phyloP scores from a whole-genome alignment of 2,888 invertebrate genomes.

The Lithophane leautieri region DNA sequence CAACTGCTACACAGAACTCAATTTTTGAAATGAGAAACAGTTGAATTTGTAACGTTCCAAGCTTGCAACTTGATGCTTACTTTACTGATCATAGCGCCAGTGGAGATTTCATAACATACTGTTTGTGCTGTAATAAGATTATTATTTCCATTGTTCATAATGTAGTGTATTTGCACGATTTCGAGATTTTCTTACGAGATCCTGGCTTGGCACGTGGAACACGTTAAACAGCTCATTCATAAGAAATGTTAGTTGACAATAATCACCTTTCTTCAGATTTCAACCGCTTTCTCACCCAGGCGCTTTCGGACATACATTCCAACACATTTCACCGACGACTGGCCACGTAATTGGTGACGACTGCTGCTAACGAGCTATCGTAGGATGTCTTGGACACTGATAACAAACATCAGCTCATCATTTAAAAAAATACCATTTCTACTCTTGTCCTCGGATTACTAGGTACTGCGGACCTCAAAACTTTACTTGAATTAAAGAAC shows the following conservation, averaged over 20 bases:
- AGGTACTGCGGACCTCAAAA: background rate
- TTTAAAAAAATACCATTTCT: background rate
- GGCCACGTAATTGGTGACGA: background rate
- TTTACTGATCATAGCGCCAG: constrained; percentile 1
- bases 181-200: constrained; percentile 9
- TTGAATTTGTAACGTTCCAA: background rate
- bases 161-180: constrained; percentile 27
- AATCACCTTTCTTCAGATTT: constrained; percentile 1
- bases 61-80: constrained; percentile 4
- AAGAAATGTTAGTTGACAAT: constrained; percentile 6
- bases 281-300: background rate
- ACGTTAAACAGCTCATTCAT: constrained; percentile 28
- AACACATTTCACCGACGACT: background rate
- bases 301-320: background rate
- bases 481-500: too few relatives aligned
- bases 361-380: background rate
- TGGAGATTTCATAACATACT: constrained; percentile 5
- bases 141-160: constrained; percentile 31
- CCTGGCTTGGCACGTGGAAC: constrained; percentile 35
- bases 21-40: background rate
- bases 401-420: background rate
- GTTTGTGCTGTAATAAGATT: constrained; percentile 32
- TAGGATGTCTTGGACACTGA: background rate
- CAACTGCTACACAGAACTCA: background rate
- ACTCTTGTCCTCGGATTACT: background rate